Percentiles rank a stretch among this genome's conserved stretches.
phyloP scores from a whole-genome alignment of 2,888 invertebrate species.

The Boloria euphrosyne region DNA sequence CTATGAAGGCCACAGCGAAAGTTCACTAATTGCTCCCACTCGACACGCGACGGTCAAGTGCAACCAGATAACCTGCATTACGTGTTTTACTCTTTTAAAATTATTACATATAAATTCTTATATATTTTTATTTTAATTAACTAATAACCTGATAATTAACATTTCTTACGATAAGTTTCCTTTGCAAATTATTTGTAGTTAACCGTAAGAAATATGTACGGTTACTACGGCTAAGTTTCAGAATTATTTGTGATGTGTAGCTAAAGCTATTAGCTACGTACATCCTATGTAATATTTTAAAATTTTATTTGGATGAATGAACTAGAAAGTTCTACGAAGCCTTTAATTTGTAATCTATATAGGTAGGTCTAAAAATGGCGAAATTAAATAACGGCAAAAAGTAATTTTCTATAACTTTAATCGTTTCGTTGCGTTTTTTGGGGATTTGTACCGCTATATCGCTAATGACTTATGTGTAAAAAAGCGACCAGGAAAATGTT shows the following conservation, averaged over 20 bases:
- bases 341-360: slow-evolving; percentile 1
- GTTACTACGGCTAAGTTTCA: too few species aligned
- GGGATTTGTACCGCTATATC: slow-evolving; percentile 24
- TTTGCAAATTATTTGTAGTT: too few species aligned
- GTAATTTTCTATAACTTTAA: background rate
- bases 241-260: too few species aligned
- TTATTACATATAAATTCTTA: background rate
- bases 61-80: slow-evolving; percentile 25
- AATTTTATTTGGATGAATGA: background rate
- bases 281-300: background rate
- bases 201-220: too few species aligned
- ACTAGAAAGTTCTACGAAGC: background rate
- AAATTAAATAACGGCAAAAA: slow-evolving; percentile 4
- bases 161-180: too few species aligned
- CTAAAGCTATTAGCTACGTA: too few species aligned
- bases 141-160: too few species aligned
- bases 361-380: background rate
- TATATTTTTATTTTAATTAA: background rate
- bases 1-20: slow-evolving; percentile 75
- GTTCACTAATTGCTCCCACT: slow-evolving; percentile 71
- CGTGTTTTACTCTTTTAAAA: background rate
- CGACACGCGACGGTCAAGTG: slow-evolving; percentile 29
- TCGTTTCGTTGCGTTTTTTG: slow-evolving; percentile 10
- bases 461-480: slow-evolving; percentile 16
- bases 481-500: slow-evolving; percentile 22